Evolutionary conservation across 2,113 vertebrate genomes (phyloP).

Genomic region (Lepidothrix coronata): DNA sequence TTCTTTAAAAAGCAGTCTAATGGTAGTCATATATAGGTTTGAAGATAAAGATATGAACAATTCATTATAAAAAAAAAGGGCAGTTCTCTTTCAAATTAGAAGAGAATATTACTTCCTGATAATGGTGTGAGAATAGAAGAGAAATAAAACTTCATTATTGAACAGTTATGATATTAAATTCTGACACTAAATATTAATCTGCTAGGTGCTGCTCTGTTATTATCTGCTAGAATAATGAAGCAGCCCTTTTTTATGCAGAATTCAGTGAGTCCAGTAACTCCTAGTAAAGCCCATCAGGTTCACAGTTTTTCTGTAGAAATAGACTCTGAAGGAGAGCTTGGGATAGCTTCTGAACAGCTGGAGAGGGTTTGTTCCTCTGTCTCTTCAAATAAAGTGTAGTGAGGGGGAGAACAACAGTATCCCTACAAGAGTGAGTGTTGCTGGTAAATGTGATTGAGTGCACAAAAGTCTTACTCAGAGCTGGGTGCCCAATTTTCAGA

Average conservation of each 20-base stretch:
- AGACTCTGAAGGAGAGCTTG: neutral
- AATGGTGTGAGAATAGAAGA: slow-evolving; percentile 37
- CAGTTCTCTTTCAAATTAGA: slow-evolving; percentile 42
- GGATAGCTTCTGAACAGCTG: neutral
- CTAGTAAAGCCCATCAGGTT: neutral
- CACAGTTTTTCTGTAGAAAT: neutral
- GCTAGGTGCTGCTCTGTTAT: slow-evolving; percentile 17
- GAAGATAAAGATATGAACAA: slow-evolving; percentile 37
- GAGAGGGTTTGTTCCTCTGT: neutral
- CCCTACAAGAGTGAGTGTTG: neutral
- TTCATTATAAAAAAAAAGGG: slow-evolving; percentile 7
- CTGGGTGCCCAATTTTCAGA: neutral
- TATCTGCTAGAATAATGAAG: slow-evolving; percentile 35
- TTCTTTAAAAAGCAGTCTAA: slow-evolving; percentile 29
- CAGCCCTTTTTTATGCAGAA: neutral
- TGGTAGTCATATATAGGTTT: neutral
- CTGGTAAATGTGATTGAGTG: neutral
- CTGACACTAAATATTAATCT: slow-evolving; percentile 63
- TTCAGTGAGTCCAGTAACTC: neutral
- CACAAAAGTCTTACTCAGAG: neutral
- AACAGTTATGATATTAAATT: slow-evolving; percentile 60
- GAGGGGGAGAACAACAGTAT: neutral
- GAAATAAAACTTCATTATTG: slow-evolving; percentile 61
- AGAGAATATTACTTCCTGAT: slow-evolving; percentile 36
- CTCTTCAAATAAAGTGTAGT: neutral